These are phyloP conservation scores for Coremacera marginata DNA, from an alignment of 2,888 invertebrate species.

Conservation along the genomic window DNA sequence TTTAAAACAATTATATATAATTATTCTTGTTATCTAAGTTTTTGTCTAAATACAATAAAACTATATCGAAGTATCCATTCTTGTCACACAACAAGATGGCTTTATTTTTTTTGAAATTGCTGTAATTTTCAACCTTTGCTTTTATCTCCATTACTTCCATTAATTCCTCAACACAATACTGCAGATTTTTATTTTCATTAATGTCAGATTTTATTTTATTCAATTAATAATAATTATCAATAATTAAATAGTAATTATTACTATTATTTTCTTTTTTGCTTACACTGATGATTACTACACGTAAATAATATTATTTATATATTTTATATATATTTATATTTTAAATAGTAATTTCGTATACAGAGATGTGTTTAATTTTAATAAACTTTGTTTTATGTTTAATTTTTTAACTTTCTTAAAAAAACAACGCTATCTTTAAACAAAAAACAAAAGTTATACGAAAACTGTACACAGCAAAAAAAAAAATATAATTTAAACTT, in stretches of 20 bases:
- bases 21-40: too few species aligned
- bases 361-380: conserved; percentile 27
- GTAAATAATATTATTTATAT: conserved; percentile 25
- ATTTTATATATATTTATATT: conserved; percentile 9
- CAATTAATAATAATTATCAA: conserved; percentile 13
- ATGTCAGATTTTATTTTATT: background rate
- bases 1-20: too few species aligned
- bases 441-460: background rate
- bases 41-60: too few species aligned
- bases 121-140: too few species aligned
- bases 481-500: background rate
- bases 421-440: conserved; percentile 1
- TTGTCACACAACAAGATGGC: too few species aligned
- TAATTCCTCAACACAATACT: too few species aligned
- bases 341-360: conserved; percentile 30
- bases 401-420: too few species aligned
- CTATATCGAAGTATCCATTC: too few species aligned
- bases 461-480: conserved; percentile 26
- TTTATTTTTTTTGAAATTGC: too few species aligned
- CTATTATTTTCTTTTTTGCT: conserved; percentile 16
- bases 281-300: conserved; percentile 30
- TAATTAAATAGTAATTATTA: conserved; percentile 3
- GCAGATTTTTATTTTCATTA: background rate
- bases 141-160: too few species aligned
- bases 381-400: background rate